Base-by-base conservation (phyloP, 2,888 invertebrate species). In the Drosophila maculinotata region DNA sequence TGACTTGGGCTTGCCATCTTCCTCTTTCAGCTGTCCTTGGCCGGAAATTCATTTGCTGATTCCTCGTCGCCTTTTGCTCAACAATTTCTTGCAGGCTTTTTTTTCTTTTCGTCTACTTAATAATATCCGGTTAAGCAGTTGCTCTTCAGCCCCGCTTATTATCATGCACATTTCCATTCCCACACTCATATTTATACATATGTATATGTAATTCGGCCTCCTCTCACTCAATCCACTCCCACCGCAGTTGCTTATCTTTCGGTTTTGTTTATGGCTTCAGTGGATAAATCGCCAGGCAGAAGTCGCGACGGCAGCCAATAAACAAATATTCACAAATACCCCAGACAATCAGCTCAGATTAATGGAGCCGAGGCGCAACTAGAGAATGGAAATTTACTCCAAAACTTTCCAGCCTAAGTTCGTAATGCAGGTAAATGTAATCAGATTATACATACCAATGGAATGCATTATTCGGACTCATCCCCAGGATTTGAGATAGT, bases 21-120 rank as follows among this genome's bases (percentile, higher is more conserved):
- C n/a, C n/a, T 62, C 38, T 31, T 33, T 48, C 10, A 10, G 23
- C 25, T 36, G 23, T 57, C 35, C 52, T 56, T 57, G 54, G 42
- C 58, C 76, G 76, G 76, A 76, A 76, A 76, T 76, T 76, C 69
- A 69, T 76, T 72, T 75, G 56, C 57, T 54, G 33, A 42, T 58
- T 58, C 31, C 54, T 45, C 56, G 47, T 54, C 71, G 54, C 44
- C 38, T 35, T 42, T 33, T 35, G 53, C 53, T 25, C 35, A 25
- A 6, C 26, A 26, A 49, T 35, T 47, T 49, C 26, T 7, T 10
- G 3, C 20, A 6, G 7, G 2, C 17, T 28, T 9, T 35, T 33
- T 17, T 39, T 23, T 25, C 30, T 9, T 33, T 17, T 35, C 20
- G 1, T 14, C 23, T 12, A 7, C 17, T 20, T 58, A 48, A 58